A percentile compares a stretch with the other conserved stretches of the same genome.
Conservation (phyloP, 2,113 vertebrate genomes). For the Platichthys stellatus region DNA sequence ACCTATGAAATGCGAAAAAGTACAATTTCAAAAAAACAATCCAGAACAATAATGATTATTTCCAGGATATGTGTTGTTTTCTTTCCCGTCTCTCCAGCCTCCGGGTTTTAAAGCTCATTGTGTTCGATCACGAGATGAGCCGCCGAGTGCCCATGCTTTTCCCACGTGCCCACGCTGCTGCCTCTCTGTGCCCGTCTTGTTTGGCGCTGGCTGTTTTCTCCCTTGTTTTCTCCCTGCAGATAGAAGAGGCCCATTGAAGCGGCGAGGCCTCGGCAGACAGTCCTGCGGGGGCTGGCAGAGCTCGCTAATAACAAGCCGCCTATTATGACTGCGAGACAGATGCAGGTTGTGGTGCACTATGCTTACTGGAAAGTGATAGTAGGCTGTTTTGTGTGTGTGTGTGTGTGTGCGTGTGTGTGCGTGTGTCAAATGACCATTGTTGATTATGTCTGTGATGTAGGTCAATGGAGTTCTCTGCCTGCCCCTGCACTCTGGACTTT, state of each 20-base stretch:
- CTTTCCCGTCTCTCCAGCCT: slow-evolving; percentile 18
- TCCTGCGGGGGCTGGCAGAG: slow-evolving; percentile 40
- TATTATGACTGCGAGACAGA: slow-evolving; percentile 70
- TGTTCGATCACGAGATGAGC: slow-evolving; percentile 67
- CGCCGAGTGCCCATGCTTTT: slow-evolving; percentile 68
- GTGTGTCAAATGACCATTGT: slow-evolving; percentile 68
- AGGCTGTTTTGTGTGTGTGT: slow-evolving; percentile 30
- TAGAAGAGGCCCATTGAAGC: slow-evolving; percentile 73
- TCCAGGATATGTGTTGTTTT: no score
- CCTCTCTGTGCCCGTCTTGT: slow-evolving; percentile 72
- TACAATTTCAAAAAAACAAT: no score
- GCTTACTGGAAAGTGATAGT: slow-evolving; percentile 63
- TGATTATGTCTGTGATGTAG: slow-evolving; percentile 67
- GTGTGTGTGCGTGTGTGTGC: slow-evolving; percentile 16
- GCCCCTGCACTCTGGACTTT: slow-evolving; percentile 49
- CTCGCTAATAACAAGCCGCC: slow-evolving; percentile 60
- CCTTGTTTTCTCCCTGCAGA: slow-evolving; percentile 39
- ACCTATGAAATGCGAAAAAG: no score
- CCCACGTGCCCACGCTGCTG: slow-evolving; percentile 74
- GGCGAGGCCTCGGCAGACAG: slow-evolving; percentile 52
- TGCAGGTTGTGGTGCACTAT: slow-evolving; percentile 56
- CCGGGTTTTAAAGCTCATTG: slow-evolving; percentile 40
- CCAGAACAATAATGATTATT: no score
- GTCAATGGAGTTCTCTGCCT: slow-evolving; percentile 69
- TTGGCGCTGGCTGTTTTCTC: slow-evolving; percentile 52